Conservation (phyloP, 2,797 vertebrate genomes). For the Helostoma temminkii region DNA sequence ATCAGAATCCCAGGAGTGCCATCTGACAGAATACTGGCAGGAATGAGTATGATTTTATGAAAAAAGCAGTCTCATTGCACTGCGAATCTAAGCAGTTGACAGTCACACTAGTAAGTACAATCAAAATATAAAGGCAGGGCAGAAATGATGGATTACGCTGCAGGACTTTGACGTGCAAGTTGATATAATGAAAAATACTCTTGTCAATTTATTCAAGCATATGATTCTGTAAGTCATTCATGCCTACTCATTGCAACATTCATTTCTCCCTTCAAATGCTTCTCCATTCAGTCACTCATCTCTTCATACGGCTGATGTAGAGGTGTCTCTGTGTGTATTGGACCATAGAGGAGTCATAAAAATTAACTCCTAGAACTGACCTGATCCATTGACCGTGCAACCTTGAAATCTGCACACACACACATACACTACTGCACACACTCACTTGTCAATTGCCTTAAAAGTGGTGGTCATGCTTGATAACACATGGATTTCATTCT, state of each 20-base stretch:
- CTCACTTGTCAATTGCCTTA: conserved; percentile 61
- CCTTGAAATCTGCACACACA: conserved; percentile 48
- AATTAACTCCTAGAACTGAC: conserved; percentile 60
- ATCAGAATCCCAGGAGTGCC: not conserved
- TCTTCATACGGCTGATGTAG: conserved; percentile 37
- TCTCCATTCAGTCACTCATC: conserved; percentile 56
- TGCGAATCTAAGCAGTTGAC: conserved; percentile 20
- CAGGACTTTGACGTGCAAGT: conserved; percentile 12
- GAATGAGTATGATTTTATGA: conserved; percentile 7
- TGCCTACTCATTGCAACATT: conserved; percentile 39
- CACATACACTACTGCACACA: conserved; percentile 11
- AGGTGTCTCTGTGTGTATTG: conserved; percentile 46
- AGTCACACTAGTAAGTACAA: conserved; percentile 17
- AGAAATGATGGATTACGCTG: conserved; percentile 27
- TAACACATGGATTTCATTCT: conserved; percentile 68
- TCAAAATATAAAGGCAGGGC: conserved; percentile 35
- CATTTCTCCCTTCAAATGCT: conserved; percentile 41
- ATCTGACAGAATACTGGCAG: conserved; percentile 9
- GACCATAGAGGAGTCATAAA: conserved; percentile 64
- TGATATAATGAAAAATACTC: conserved; percentile 34
- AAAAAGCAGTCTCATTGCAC: conserved; percentile 23
- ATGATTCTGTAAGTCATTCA: conserved; percentile 39
- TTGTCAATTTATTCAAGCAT: conserved; percentile 41
- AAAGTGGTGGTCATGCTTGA: conserved; percentile 76
- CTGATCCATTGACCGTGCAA: conserved; percentile 63